Base-by-base conservation (phyloP, 2,888 invertebrate genomes). In the Caenorhabditis panamensis region DNA sequence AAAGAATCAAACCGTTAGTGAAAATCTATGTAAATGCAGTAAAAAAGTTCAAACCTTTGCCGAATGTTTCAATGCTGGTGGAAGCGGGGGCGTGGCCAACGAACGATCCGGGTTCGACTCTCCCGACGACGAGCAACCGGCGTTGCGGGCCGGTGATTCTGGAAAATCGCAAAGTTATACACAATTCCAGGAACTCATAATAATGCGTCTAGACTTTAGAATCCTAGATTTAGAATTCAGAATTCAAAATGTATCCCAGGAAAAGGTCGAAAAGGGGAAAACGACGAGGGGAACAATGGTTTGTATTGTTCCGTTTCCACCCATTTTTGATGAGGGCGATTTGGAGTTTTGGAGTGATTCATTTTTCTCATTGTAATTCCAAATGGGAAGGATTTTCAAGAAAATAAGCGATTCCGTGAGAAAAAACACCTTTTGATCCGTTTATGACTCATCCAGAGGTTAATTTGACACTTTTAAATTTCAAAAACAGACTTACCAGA, bases 1-100 rank as follows among this genome's bases (percentile, higher is more conserved):
- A 18, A 44, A 31, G 9, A 9, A 22, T 31, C 31, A 31, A 31
- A 31, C n/a, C n/a, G 31, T 31, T 31, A 31, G 31, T 9, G 31
- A 6, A 31, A 31, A 31, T 31, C 31, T 9, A 31, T 9, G 9
- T 31, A n/a, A n/a, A n/a, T n/a, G n/a, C n/a, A n/a, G n/a, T n/a
- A n/a, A n/a, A n/a, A 37, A n/a, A 20, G 41, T n/a, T 16, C 22
- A 24, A 37, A 66, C 66, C 37, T 71, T 77, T 13, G 64, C 56
- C 18, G 80, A 79, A 69, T 86, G 81, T 79, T 87, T 88, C 61
- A 88, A 73, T 47, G 84, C 86, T 20, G 87, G 83, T 49, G 84
- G 79, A 56, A 88, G 78, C 41, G 86, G 85, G 11, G 84, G 82
- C 13, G 84, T 84, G 20, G 82, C 68, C 49, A 85, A 56, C 49